phyloP scores from a whole-genome alignment of 1,140 invertebrate genomes.

The Stegodyphus dumicola region DNA sequence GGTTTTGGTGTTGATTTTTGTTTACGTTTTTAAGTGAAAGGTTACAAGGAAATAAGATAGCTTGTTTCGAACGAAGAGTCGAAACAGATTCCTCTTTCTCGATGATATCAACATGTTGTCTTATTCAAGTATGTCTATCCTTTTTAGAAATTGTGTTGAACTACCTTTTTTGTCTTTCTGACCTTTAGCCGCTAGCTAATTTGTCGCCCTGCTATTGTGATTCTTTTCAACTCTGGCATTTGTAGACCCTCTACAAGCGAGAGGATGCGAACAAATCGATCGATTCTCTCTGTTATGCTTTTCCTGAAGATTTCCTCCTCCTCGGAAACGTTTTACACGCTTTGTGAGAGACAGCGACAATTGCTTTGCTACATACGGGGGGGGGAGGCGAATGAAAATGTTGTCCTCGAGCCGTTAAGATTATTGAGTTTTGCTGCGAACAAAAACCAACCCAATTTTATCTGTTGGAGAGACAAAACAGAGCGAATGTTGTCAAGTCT shows the following conservation, averaged over 20 bases:
- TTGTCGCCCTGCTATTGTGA: background rate
- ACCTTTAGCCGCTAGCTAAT: no score
- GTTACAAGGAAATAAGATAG: no score
- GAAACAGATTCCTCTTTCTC: no score
- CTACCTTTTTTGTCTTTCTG: no score
- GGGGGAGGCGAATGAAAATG: background rate
- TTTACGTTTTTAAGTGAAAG: no score
- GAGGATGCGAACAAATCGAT: background rate
- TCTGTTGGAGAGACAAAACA: constrained; percentile 4
- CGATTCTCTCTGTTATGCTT: background rate
- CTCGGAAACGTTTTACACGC: background rate
- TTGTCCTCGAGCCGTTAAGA: background rate
- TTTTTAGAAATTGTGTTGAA: no score
- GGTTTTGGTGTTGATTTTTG: no score
- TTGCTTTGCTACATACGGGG: background rate
- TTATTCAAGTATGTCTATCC: no score
- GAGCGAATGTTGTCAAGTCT: constrained; percentile 33
- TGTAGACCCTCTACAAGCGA: background rate
- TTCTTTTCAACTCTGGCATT: constrained; percentile 31
- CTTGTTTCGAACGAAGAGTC: no score
- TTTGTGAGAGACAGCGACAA: constrained; percentile 2
- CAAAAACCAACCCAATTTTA: background rate
- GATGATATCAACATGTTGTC: no score
- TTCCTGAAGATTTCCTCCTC: background rate
- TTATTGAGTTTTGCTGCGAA: constrained; percentile 23